A percentile compares a stretch with the other conserved stretches of the same genome.
Conservation (phyloP, 2,797 vertebrate genomes). For the Petrocephalus schoutedeni region DNA sequence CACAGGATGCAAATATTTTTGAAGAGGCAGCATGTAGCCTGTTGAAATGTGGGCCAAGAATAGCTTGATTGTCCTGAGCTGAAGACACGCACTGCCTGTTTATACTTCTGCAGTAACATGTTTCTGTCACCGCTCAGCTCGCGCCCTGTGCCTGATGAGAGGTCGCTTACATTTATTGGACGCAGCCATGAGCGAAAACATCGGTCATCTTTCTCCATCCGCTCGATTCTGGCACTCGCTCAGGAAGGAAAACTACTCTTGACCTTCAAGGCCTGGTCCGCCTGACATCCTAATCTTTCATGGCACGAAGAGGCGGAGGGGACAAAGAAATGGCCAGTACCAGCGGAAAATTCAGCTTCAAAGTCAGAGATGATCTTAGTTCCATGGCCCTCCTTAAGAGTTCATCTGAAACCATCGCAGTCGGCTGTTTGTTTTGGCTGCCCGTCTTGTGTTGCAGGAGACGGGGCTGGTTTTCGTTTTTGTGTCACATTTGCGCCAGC, state of each 20-base stretch:
- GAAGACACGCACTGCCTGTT: neutral
- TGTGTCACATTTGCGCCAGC: conserved; percentile 19
- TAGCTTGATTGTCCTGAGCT: neutral
- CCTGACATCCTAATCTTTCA: conserved; percentile 5
- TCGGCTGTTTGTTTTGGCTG: conserved; percentile 20
- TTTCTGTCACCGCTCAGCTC: neutral
- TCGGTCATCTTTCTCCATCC: neutral
- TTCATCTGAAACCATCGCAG: conserved; percentile 23
- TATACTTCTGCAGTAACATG: neutral
- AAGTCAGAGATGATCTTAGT: conserved; percentile 10
- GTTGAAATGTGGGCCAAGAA: neutral
- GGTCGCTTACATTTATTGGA: neutral
- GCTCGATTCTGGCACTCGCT: neutral
- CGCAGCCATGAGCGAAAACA: neutral
- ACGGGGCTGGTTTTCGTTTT: conserved; percentile 12
- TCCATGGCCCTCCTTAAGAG: neutral
- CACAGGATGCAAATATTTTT: conserved; percentile 20
- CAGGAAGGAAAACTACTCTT: conserved; percentile 11
- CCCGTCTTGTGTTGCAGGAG: neutral
- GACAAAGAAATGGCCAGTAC: neutral
- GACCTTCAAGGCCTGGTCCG: conserved; percentile 14
- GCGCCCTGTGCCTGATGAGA: neutral
- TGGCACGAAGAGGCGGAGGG: neutral
- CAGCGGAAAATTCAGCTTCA: conserved; percentile 12
- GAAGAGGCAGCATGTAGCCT: neutral